Base-by-base conservation (phyloP, 2,797 vertebrate species). In the Gobionotothen gibberifrons region DNA sequence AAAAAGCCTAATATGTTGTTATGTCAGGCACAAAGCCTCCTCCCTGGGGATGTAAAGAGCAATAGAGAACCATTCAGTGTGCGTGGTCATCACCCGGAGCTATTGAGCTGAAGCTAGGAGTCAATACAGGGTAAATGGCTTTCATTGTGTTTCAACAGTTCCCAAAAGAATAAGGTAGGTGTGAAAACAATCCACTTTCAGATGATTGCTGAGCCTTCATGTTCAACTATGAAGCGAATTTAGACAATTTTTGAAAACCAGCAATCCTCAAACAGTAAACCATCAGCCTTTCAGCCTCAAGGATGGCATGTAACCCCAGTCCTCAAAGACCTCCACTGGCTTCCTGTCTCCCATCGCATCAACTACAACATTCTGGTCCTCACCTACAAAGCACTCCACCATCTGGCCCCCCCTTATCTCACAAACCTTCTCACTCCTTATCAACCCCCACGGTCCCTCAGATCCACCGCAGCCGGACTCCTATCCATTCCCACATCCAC, bases 121-220 rank as follows among this genome's bases (percentile, higher is more conserved):
- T 93, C 89, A 90, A 85, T 89, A 89, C 74, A 57, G 71, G 70
- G 70, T 73, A 90, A 88, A 88, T 82, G 79, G 74, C 68, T 87
- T 86, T 77, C 78, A 84, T 84, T 91, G 88, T 83, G 88, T 90
- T 87, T 72, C 62, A 81, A 75, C 67, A 57, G 85, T 72, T 87
- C 90, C 88, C 87, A 57, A 72, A 89, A 87, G 88, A 90, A 78
- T 85, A 82, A 77, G 68, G 61, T 83, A 76, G 77, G 69, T 72
- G 74, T n/a, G 49, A 75, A 87, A 89, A 89, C 74, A 86, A 80
- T 74, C 71, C 70, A 72, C 82, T 83, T 81, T 77, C 29, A 60
- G 66, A 68, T 78, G 75, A 88, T 76, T 85, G 76, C 81, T 74
- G 77, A 62, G 67, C 82, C 69, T 77, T 82, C 32, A 60, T 69